These are phyloP conservation scores for Ametastegia equiseti DNA, from an alignment of 2,888 invertebrate genomes.

Conservation along the genomic window DNA sequence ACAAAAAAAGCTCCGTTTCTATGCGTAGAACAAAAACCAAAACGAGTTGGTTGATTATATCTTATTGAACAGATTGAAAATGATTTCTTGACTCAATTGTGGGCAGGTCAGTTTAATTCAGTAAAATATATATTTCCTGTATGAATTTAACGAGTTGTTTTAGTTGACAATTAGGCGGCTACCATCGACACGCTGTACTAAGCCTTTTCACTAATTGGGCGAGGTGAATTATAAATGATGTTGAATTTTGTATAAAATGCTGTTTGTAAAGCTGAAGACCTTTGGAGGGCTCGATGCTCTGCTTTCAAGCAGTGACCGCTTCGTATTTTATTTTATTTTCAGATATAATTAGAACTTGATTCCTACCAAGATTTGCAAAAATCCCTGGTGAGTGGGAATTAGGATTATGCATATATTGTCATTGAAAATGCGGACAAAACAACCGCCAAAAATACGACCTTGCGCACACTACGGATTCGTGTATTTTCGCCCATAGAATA, in stretches of 20 bases:
- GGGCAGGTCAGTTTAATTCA: no score
- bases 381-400: neutral
- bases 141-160: no score
- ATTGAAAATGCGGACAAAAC: neutral
- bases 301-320: neutral
- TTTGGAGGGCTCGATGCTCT: neutral
- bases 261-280: neutral
- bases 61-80: no score
- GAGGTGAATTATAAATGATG: no score
- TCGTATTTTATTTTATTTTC: no score
- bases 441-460: neutral
- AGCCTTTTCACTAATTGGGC: no score
- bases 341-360: neutral
- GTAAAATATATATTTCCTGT: no score
- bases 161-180: neutral
- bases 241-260: neutral
- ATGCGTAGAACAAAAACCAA: no score
- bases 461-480: neutral
- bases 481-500: neutral
- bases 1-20: no score
- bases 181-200: neutral
- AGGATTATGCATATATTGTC: neutral
- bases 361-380: neutral
- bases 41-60: no score
- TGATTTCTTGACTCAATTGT: no score